A percentile compares a stretch with the other conserved stretches of the same genome.
These are phyloP conservation scores for Tridacna gigas DNA, from an alignment of 2,888 invertebrate species.

Conservation along the genomic window DNA sequence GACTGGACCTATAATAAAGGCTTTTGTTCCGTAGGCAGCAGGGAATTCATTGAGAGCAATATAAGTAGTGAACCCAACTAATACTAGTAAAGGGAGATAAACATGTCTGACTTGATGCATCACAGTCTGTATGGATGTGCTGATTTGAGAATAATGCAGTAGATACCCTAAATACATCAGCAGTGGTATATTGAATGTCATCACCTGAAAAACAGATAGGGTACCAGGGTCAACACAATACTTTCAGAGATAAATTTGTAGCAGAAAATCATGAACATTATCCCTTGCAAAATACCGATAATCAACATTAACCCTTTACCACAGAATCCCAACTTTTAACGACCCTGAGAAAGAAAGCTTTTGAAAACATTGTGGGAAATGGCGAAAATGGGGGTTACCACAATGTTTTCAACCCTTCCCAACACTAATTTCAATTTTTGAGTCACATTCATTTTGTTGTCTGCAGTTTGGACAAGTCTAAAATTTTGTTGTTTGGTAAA, in stretches of 20 bases:
- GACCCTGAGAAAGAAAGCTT: conserved; percentile 11
- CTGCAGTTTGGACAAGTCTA: too few species aligned
- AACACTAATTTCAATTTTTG: too few species aligned
- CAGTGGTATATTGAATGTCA: conserved; percentile 91
- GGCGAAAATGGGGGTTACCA: not conserved
- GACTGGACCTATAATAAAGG: conserved; percentile 91
- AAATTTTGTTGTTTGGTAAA: too few species aligned
- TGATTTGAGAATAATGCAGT: conserved; percentile 85
- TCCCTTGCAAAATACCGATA: not conserved
- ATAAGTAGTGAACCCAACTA: conserved; percentile 88
- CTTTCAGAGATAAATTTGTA: too few species aligned
- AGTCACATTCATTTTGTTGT: too few species aligned
- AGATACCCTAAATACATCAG: conserved; percentile 90
- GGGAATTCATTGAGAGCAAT: conserved; percentile 88
- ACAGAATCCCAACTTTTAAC: not conserved
- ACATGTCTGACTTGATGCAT: conserved; percentile 60
- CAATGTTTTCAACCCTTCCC: too few species aligned
- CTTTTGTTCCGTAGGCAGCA: conserved; percentile 92
- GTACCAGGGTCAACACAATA: too few species aligned
- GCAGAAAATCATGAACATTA: not conserved
- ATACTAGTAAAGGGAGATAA: conserved; percentile 69
- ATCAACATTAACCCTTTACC: not conserved
- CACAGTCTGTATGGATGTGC: conserved; percentile 30
- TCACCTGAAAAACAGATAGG: conserved; percentile 81
- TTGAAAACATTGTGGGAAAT: not conserved